A percentile compares a stretch with the other conserved stretches of the same genome.
These are phyloP conservation scores for Anagrus nilaparvatae DNA, from an alignment of 1,140 invertebrate species.

Conservation along the genomic window DNA sequence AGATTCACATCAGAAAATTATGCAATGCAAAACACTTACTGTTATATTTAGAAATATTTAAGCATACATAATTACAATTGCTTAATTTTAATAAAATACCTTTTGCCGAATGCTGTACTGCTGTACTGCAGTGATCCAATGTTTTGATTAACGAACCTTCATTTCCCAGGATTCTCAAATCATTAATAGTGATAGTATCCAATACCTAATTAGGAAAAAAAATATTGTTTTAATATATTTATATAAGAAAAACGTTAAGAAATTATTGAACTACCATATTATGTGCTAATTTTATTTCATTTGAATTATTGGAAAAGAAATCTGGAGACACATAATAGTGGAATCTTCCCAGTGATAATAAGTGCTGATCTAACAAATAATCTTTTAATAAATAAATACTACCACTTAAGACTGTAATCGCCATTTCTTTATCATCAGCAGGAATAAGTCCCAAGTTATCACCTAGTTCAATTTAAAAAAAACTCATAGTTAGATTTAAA, in stretches of 20 bases:
- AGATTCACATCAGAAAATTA: not conserved
- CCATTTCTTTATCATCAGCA: conserved; percentile 57
- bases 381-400: conserved; percentile 73
- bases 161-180: conserved; percentile 75
- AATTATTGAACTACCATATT: conserved; percentile 27
- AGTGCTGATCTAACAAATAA: conserved; percentile 79
- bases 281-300: conserved; percentile 22
- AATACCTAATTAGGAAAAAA: conserved; percentile 50
- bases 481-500: too few species aligned
- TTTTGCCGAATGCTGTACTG: conserved; percentile 86
- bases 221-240: conserved; percentile 1
- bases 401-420: conserved; percentile 73
- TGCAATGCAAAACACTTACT: not conserved
- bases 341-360: conserved; percentile 79
- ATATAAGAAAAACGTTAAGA: conserved; percentile 1
- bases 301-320: conserved; percentile 27
- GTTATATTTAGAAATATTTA: not conserved
- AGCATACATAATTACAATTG: too few species aligned
- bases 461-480: too few species aligned
- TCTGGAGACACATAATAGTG: conserved; percentile 71
- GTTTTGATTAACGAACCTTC: conserved; percentile 70
- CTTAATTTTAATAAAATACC: too few species aligned
- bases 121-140: conserved; percentile 80
- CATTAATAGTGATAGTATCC: conserved; percentile 81
- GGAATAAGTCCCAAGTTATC: conserved; percentile 68